These are phyloP conservation scores for Enteromius mattozi DNA, from an alignment of 2,797 vertebrate genomes.

Conservation along the genomic window DNA sequence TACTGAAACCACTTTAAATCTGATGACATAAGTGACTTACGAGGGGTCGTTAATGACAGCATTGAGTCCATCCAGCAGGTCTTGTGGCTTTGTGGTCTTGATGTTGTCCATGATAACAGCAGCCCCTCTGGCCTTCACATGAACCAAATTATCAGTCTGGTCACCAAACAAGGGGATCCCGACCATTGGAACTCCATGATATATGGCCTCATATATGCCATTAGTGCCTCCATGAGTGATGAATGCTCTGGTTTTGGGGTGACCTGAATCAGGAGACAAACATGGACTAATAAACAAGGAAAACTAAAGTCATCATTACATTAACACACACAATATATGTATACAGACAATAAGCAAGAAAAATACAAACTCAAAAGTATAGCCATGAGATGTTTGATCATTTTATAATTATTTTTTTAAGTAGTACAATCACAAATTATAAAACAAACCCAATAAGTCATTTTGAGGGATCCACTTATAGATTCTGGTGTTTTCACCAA, in stretches of 20 bases:
- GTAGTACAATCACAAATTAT: too few species aligned
- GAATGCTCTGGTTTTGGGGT: slow-evolving; percentile 87
- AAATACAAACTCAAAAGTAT: too few species aligned
- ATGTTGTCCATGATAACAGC: slow-evolving; percentile 68
- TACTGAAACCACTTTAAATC: background rate
- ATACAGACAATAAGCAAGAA: too few species aligned
- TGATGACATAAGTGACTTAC: slow-evolving; percentile 61
- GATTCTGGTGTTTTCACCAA: slow-evolving; percentile 84
- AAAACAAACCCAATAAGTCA: slow-evolving; percentile 84
- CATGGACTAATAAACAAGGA: background rate
- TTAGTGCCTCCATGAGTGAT: slow-evolving; percentile 85
- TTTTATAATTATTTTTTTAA: too few species aligned
- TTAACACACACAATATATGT: too few species aligned
- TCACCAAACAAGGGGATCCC: slow-evolving; percentile 89
- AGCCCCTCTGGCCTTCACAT: slow-evolving; percentile 83
- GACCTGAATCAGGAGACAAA: slow-evolving; percentile 75
- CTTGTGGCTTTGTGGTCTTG: slow-evolving; percentile 67
- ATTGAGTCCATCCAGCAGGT: slow-evolving; percentile 80
- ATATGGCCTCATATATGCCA: slow-evolving; percentile 92
- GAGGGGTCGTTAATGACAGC: slow-evolving; percentile 70
- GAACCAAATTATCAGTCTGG: slow-evolving; percentile 86
- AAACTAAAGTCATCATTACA: background rate
- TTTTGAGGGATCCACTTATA: slow-evolving; percentile 93
- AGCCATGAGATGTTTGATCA: too few species aligned
- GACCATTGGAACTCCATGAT: slow-evolving; percentile 89